Evolutionary conservation across 2,113 vertebrate genomes (phyloP), one percentile per base, ranked within the genome.

Genomic region (Boleophthalmus pectinirostris): DNA sequence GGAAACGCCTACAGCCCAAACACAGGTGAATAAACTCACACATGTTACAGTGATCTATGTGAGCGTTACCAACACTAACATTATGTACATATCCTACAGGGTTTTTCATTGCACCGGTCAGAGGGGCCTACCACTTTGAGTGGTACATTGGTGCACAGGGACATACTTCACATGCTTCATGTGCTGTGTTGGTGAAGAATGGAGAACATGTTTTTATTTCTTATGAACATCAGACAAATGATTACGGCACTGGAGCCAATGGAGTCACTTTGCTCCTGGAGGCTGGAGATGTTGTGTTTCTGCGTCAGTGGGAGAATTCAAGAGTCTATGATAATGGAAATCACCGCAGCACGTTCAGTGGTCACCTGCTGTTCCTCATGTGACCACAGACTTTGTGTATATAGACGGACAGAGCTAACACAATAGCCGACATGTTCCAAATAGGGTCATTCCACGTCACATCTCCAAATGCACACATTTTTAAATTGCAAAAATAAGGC

Each of bases 111-210:
- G 77, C 82, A 57, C 82, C 79, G 51, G 74, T 82, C 49, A 80
- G 54, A 80, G 85, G 82, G n/a, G 51, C 51, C 51, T 81, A 82
- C 73, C 81, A 77, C 80, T 81, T 80, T 76, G 72, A 84, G 61
- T 64, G 72, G 29, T 20, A 82, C n/a, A 0, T 85, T 5, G 21
- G 0, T 61, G 66, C 29, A 66, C 0, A 2, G 33, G 81, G n/a
- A n/a, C n/a, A 29, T 29, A 2, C 29, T 29, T 29, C 29, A 29
- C 29, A 4, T 29, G 2, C 29, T 29, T 29, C 75, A 72, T 13
- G 0, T 43, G 75, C 64, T 60, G 2, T 0, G 20, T 47, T 86
- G 78, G 13, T 83, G 15, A 86, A 77, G 60, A 81, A 86, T 0
- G 81, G 68, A 81, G 29, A 29, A 29, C 29, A 29, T 29, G 4